A percentile compares a stretch with the other conserved stretches of the same genome.
phyloP scores from a whole-genome alignment of 2,888 invertebrate species.

The Exocentrus adspersus region DNA sequence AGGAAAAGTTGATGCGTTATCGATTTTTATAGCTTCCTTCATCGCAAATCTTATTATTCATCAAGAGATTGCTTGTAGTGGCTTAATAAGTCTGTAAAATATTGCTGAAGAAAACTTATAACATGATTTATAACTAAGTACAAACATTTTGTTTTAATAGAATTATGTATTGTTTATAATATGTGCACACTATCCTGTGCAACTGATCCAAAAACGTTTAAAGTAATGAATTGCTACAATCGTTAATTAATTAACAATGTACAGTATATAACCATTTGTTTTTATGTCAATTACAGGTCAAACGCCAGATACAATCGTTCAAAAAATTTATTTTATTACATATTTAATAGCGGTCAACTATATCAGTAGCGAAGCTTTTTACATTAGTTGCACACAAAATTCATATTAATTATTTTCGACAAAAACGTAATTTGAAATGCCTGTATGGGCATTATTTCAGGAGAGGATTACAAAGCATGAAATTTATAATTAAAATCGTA shows the following conservation, averaged over 20 bases:
- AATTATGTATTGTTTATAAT: too few relatives aligned
- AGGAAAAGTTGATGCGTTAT: background rate
- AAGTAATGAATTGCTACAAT: constrained; percentile 7
- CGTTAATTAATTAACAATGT: constrained; percentile 1
- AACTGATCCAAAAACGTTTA: background rate
- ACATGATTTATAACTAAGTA: too few relatives aligned
- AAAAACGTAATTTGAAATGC: constrained; percentile 1
- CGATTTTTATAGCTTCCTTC: too few relatives aligned
- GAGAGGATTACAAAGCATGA: constrained; percentile 1
- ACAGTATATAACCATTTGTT: constrained; percentile 4
- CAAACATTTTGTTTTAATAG: too few relatives aligned
- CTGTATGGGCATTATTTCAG: constrained; percentile 1
- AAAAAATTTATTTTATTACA: background rate
- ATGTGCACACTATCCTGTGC: too few relatives aligned
- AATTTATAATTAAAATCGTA: background rate
- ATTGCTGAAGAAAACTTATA: too few relatives aligned
- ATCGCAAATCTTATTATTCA: too few relatives aligned
- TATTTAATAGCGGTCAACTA: background rate
- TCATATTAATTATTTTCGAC: background rate
- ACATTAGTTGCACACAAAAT: background rate
- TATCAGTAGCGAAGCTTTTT: constrained; percentile 1
- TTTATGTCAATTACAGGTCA: constrained; percentile 5
- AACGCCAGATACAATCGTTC: background rate
- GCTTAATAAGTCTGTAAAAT: too few relatives aligned
- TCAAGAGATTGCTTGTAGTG: too few relatives aligned